A percentile compares a stretch with the other conserved stretches of the same genome.
Evolutionary conservation across 1,140 invertebrate genomes (phyloP).

Genomic region (Pseudomyrmex concolor): DNA sequence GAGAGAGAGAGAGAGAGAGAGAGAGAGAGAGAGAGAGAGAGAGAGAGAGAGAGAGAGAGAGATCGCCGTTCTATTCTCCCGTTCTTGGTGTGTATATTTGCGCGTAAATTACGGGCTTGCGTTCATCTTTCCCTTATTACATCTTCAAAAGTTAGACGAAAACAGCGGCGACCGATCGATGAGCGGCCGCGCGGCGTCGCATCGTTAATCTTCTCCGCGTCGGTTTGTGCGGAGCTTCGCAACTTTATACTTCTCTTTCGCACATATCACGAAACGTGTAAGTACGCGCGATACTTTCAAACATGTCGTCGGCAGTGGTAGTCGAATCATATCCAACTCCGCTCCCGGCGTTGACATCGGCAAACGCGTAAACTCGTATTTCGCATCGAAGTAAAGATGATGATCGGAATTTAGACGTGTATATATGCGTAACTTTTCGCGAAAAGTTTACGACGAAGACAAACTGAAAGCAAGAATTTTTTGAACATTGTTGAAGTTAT

Average conservation of each 20-base stretch:
- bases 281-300: neutral
- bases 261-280: slow-evolving; percentile 38
- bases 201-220: slow-evolving; percentile 61
- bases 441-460: neutral
- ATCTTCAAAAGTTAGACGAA: slow-evolving; percentile 50
- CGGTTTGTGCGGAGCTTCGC: neutral
- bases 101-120: slow-evolving; percentile 36
- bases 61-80: neutral
- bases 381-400: no score
- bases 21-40: no score
- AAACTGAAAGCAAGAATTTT: neutral
- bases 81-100: slow-evolving; percentile 36
- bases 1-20: no score
- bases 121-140: slow-evolving; percentile 62
- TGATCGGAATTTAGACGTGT: neutral
- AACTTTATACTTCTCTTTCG: slow-evolving; percentile 2
- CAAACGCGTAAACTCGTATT: slow-evolving; percentile 36
- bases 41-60: no score
- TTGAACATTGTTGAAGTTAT: neutral
- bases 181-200: neutral
- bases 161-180: slow-evolving; percentile 51
- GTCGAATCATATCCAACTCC: slow-evolving; percentile 16
- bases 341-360: slow-evolving; percentile 55
- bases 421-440: neutral
- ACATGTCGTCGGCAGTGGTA: neutral